phyloP scores from a whole-genome alignment of 1,140 invertebrate species.

The Drosophila santomea region DNA sequence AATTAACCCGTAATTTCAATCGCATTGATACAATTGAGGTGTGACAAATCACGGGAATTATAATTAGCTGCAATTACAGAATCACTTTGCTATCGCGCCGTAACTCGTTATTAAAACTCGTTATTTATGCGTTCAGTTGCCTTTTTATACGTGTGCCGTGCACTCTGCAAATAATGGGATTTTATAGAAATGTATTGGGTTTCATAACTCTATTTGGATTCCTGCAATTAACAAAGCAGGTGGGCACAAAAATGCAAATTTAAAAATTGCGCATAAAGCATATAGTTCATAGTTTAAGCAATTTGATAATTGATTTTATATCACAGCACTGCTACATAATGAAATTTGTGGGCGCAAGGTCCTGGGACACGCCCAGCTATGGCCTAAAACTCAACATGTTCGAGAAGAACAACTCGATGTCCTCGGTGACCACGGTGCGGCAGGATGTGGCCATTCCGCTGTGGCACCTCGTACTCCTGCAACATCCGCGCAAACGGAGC shows the following conservation, averaged over 20 bases:
- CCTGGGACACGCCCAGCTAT: conserved; percentile 64
- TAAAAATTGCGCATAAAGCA: no score
- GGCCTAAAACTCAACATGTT: conserved; percentile 48
- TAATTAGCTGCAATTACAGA: conserved; percentile 41
- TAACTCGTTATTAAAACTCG: neutral
- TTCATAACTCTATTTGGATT: conserved; percentile 31
- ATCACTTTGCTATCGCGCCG: neutral
- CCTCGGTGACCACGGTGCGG: conserved; percentile 62
- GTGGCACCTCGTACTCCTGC: conserved; percentile 65
- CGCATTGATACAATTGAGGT: conserved; percentile 32
- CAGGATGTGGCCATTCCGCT: conserved; percentile 64
- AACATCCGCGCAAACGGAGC: conserved; percentile 40
- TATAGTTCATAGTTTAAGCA: no score
- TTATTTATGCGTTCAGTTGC: conserved; percentile 9
- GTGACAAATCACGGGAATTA: conserved; percentile 60
- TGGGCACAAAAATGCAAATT: conserved; percentile 16
- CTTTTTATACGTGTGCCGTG: neutral
- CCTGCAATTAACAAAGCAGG: conserved; percentile 50
- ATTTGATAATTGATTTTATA: no score
- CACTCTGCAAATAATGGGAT: conserved; percentile 32
- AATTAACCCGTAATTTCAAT: conserved; percentile 26
- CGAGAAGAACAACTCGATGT: conserved; percentile 64
- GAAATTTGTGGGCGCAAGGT: conserved; percentile 47
- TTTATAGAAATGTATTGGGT: conserved; percentile 28
- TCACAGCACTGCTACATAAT: conserved; percentile 63